Base-by-base conservation (phyloP, 2,113 vertebrate genomes). In the Corythoichthys intestinalis region DNA sequence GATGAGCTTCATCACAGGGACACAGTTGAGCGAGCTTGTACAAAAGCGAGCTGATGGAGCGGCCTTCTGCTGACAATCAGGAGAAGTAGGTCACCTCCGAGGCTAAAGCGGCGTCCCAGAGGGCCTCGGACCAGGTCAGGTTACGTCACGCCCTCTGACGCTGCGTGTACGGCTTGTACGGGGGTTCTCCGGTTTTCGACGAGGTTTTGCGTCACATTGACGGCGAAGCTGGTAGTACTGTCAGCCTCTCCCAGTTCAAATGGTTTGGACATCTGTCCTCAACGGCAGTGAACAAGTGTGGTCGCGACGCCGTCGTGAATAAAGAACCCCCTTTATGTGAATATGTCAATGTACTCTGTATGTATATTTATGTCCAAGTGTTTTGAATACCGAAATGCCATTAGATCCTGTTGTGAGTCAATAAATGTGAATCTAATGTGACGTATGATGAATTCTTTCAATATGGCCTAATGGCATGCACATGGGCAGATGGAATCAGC, bases 21-120 rank as follows among this genome's bases (percentile, higher is more conserved):
- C 84, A 91, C 86, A 90, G 87, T 85, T 90, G 80, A 88, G 75
- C 83, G 90, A 80, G 75, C 85, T 76, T 41, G 82, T 84, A 92
- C 89, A 91, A 90, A 91, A 85, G 86, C 83, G 15, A 75, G 70
- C 76, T 80, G 85, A 86, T 84, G 84, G 79, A 75, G 77, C 69
- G 8, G 80, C 84, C 87, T 89, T 86, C 86, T 89, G 89, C 88
- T 84, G 83, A 87, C 83, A 73, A 85, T 86, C 80, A 87, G 78
- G 75, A 72, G 83, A 91, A 90, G 53, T 92, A 86, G 90, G 91
- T 91, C 91, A 90, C 88, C 88, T 90, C 86, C 82, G 86, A 78
- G 79, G 83, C 82, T 67, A 85, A 78, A 78, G 81, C 81, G 69
- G 63, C 69, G 50, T 80, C 86, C 84, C 83, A 47, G 77, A 89